phyloP scores from a whole-genome alignment of 2,113 vertebrate species.

The Pelecanoides urinatrix region DNA sequence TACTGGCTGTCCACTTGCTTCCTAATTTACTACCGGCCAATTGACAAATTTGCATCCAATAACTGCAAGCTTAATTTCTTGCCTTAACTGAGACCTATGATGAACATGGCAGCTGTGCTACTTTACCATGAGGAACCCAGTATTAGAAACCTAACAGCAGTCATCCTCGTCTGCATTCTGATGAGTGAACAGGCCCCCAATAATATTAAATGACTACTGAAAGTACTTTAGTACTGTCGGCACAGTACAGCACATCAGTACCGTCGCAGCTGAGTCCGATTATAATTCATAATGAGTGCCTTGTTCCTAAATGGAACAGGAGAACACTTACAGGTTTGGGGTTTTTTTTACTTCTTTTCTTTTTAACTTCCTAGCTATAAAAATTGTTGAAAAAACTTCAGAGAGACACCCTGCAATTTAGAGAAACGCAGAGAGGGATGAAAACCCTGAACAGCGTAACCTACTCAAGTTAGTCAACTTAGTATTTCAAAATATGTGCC shows the following conservation, averaged over 20 bases:
- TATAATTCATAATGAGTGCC: neutral
- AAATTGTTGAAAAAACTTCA: neutral
- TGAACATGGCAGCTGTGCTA: neutral
- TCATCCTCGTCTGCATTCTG: neutral
- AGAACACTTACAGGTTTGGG: neutral
- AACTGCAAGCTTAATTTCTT: neutral
- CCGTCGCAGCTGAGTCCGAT: fast-evolving
- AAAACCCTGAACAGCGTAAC: neutral
- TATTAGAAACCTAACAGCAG: fast-evolving
- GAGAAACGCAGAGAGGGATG: neutral
- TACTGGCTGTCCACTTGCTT: fast-evolving
- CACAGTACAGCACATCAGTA: neutral
- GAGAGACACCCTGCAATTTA: neutral
- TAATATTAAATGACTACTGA: neutral
- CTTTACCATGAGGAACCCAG: neutral
- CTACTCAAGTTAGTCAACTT: neutral
- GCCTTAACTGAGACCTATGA: neutral
- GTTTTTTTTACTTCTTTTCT: neutral
- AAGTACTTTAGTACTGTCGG: neutral
- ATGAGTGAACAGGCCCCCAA: neutral
- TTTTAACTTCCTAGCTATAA: neutral
- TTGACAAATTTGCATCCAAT: fast-evolving
- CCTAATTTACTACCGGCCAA: neutral
- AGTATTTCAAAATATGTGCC: no score
- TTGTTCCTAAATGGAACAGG: neutral